Base-by-base conservation (phyloP, 2,888 invertebrate species). In the Hedya salicella region DNA sequence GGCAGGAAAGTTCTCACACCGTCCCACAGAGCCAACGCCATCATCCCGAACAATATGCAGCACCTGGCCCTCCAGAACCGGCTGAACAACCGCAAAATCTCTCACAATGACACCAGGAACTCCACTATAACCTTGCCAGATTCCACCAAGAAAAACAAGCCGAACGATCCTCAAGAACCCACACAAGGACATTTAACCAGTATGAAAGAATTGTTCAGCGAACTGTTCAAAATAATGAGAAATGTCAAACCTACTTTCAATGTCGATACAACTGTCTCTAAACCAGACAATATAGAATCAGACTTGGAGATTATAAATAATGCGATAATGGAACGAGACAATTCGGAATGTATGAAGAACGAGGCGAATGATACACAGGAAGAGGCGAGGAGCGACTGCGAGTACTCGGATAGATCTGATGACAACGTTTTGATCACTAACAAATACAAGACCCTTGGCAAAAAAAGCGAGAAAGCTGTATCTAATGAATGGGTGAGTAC, bases 1-100 rank as follows among this genome's bases (percentile, higher is more conserved):
- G 77, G 71, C 65, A 83, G 77, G 70, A 83, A 79, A 69, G 71
- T 78, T 0, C 73, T 81, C 0, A 81, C 77, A 8, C 87, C 87
- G 0, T 72, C 78, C 0, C 81, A 83, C 65, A 80, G 84, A 74
- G 82, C 81, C 0, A 83, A 79, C 48, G 79, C 85, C 8, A 74
- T 87, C 13, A 74, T 81, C 64, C 82, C 82, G 1, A 80, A 80
- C 62, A 73, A 72, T 11, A 78, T 83, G 76, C 74, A 78, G 67
- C 74, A 73, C 73, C 70, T 63, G 48, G 75, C 50, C 11, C 14
- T 59, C 3, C 49, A 57, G 8, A 50, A 64, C 39, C 8, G 39
- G 1, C 70, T 69, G 60, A 63, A 62, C n/a, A 77, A 39, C 25
- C 78, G 79, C 21, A 85, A 82, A 74, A 75, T 78, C 65, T 53